Evolutionary conservation across 1,140 invertebrate species (phyloP).

Genomic region (Luehdorfia chinensis): DNA sequence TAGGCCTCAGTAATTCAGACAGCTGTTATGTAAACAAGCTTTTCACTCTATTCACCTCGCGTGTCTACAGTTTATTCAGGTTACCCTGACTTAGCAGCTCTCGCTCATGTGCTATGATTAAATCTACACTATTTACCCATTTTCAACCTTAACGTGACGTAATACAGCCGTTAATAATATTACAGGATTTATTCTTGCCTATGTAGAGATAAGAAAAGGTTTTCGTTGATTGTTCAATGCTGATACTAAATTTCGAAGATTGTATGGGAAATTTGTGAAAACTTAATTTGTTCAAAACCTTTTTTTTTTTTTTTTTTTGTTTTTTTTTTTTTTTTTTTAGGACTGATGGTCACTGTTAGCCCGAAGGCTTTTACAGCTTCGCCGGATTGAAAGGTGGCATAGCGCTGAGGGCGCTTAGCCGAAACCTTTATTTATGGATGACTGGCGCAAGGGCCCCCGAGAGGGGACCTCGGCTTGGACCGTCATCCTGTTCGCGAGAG

Average conservation of each 20-base stretch:
- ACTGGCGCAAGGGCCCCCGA: no score
- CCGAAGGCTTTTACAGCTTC: no score
- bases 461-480: no score
- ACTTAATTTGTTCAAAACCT: no score
- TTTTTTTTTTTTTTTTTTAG: no score
- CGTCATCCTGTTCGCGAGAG: no score
- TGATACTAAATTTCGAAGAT: constrained; percentile 10
- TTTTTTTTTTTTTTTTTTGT: no score
- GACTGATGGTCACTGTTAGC: no score
- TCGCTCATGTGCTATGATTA: constrained; percentile 10
- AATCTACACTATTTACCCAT: constrained; percentile 11
- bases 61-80: constrained; percentile 32
- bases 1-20: constrained; percentile 17
- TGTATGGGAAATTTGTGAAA: neutral
- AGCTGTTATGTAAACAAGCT: constrained; percentile 24
- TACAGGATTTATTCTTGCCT: constrained; percentile 2
- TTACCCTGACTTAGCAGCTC: constrained; percentile 25
- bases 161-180: neutral
- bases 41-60: constrained; percentile 28
- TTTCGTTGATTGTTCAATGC: constrained; percentile 16
- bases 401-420: no score
- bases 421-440: no score
- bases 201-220: constrained; percentile 10
- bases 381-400: no score
- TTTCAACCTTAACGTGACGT: constrained; percentile 1